Evolutionary conservation across 2,113 vertebrate genomes (phyloP), one percentile per base, ranked within the genome.

Genomic region (Ranitomeya imitator): DNA sequence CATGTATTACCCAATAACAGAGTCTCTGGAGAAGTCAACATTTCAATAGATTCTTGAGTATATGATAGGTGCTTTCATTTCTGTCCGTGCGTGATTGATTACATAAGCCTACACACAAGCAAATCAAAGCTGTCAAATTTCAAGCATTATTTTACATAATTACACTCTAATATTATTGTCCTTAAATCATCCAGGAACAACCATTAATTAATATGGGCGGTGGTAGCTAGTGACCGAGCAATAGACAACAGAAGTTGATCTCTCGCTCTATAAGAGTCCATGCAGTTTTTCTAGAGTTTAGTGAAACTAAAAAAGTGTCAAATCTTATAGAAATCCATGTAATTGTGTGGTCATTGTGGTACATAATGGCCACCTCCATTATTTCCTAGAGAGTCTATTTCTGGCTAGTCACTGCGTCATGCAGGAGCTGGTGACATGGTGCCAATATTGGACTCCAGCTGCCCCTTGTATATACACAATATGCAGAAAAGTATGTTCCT

Each of bases 111-210:
- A 73, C 37, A 0, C 11, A 73, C 69, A 31, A 73, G 23, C 5
- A 14, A 37, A 16, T 37, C 69, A 16, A 15, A 73, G 69, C 69
- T 73, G 69, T 37, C 69, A 73, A 12, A 15, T 73, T 16, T 31
- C 69, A 73, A 73, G 69, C 14, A 73, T 37, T 73, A 73, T 73
- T 73, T 73, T 73, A 37, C 69, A 73, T 73, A 73, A 73, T 73
- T 73, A 73, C 69, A 73, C 69, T 37, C 14, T 37, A 5, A 37
- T 73, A 73, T 37, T 37, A 5, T 12, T 37, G 14, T 4, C 69
- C 5, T 67, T 73, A 73, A 37, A 37, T 73, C 69, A 73, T 73
- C 26, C 4, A 6, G 26, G 69, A 71, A 23, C 26, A 73, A 26
- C 7, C 37, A 7, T 16, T 73, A 73, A 73, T 73, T 73, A 73